A percentile compares a stretch with the other conserved stretches of the same genome.
Conservation (phyloP, 2,888 invertebrate species). For the Acheta domesticus region DNA sequence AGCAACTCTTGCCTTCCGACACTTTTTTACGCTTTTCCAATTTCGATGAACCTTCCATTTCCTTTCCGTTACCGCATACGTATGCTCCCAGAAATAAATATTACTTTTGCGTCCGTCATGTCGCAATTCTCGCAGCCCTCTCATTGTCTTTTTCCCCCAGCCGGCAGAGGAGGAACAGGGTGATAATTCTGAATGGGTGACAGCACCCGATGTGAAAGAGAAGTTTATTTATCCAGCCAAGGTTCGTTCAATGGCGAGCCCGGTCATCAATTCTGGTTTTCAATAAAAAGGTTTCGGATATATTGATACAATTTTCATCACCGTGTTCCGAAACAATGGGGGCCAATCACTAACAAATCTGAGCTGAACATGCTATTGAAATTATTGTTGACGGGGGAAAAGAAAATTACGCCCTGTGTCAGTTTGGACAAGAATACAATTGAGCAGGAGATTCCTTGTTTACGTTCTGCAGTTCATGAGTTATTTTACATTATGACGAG, state of each 20-base stretch:
- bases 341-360: too few relatives aligned
- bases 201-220: too few relatives aligned
- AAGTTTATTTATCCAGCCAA: too few relatives aligned
- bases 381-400: too few relatives aligned
- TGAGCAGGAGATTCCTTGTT: too few relatives aligned
- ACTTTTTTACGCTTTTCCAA: not conserved
- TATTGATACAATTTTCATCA: too few relatives aligned
- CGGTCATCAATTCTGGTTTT: not conserved
- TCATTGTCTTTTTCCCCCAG: not conserved
- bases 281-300: not conserved
- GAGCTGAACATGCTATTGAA: too few relatives aligned
- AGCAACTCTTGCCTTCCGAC: not conserved
- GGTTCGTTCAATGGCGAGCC: not conserved
- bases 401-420: too few relatives aligned
- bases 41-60: not conserved
- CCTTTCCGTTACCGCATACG: constrained; percentile 5
- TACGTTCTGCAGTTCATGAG: too few relatives aligned
- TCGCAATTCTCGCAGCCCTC: not conserved
- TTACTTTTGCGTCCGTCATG: constrained; percentile 1
- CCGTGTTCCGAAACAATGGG: too few relatives aligned
- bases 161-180: not conserved
- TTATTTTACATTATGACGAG: too few relatives aligned
- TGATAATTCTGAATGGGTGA: not conserved
- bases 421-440: too few relatives aligned
- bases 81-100: not conserved